Conservation (phyloP, 2,888 invertebrate species). For the Drosophila bunnanda region DNA sequence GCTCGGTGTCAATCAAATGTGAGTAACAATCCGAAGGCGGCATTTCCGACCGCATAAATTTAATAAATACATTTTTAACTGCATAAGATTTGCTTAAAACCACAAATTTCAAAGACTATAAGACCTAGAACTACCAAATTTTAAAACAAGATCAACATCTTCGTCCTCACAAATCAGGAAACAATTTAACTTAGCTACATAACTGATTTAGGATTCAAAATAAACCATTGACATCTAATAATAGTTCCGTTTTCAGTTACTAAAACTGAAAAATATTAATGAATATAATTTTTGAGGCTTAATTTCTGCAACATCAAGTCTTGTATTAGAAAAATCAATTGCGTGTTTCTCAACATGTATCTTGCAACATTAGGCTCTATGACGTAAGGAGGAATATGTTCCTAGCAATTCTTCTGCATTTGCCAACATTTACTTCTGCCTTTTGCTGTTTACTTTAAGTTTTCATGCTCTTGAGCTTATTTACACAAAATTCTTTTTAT, state of each 20-base stretch:
- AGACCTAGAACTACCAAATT: too few relatives aligned
- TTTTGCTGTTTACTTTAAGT: neutral
- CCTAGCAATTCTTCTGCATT: neutral
- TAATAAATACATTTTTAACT: too few relatives aligned
- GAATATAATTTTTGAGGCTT: neutral
- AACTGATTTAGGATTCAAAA: too few relatives aligned
- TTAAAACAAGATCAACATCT: too few relatives aligned
- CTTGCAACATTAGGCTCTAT: neutral
- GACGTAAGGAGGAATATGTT: neutral
- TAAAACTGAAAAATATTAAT: neutral
- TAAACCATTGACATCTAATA: too few relatives aligned
- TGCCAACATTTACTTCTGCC: neutral
- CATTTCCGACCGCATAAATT: too few relatives aligned
- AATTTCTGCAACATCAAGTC: neutral
- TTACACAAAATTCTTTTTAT: neutral
- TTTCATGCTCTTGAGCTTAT: neutral
- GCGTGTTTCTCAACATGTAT: neutral
- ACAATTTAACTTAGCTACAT: too few relatives aligned
- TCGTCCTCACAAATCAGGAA: too few relatives aligned
- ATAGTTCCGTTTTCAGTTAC: neutral
- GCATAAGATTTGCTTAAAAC: too few relatives aligned
- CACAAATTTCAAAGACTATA: too few relatives aligned
- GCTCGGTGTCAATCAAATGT: too few relatives aligned
- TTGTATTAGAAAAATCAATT: neutral
- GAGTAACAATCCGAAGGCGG: too few relatives aligned